These are phyloP conservation scores for Myiotriccus ornatus DNA, from an alignment of 2,797 vertebrate genomes.

Conservation along the genomic window DNA sequence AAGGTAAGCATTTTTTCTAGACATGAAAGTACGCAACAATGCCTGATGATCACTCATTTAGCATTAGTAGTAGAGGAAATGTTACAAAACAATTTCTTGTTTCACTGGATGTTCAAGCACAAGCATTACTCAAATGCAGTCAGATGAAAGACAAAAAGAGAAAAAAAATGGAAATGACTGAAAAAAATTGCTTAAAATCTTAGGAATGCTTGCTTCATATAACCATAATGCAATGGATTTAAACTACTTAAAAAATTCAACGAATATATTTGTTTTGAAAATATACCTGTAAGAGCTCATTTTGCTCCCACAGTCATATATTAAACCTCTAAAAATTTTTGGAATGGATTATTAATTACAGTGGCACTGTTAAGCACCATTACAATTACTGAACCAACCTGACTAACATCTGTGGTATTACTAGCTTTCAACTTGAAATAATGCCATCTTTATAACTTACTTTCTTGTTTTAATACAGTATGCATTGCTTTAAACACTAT, in stretches of 20 bases:
- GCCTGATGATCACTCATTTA: neutral
- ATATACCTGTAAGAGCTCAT: neutral
- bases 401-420: neutral
- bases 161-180: neutral
- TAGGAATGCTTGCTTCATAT: neutral
- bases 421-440: neutral
- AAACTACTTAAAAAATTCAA: neutral
- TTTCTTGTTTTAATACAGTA: neutral
- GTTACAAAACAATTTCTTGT: neutral
- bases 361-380: neutral
- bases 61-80: neutral
- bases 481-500: neutral
- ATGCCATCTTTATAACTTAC: neutral
- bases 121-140: neutral
- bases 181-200: neutral
- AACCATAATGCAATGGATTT: neutral
- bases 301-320: neutral
- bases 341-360: neutral
- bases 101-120: neutral
- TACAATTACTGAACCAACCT: neutral
- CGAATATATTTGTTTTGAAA: neutral
- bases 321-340: neutral
- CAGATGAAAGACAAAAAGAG: neutral
- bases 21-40: neutral
- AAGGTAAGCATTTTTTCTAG: neutral